These are phyloP conservation scores for Yponomeuta plumbellus DNA, from an alignment of 2,888 invertebrate species.

Conservation along the genomic window DNA sequence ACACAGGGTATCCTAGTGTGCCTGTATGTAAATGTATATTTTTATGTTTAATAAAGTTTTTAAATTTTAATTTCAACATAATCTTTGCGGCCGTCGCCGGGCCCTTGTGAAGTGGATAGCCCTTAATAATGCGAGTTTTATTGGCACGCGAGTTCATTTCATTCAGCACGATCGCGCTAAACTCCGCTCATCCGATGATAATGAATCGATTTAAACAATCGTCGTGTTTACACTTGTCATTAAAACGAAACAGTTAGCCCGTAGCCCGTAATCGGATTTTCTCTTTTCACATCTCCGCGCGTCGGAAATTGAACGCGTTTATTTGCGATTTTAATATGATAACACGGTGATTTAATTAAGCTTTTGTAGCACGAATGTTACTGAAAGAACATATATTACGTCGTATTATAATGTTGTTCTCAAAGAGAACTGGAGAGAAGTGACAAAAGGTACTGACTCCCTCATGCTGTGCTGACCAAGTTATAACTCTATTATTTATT, in stretches of 20 bases:
- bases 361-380: background rate
- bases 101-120: too few species aligned
- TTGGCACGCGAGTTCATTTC: background rate
- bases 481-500: too few species aligned
- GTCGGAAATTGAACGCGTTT: conserved; percentile 5
- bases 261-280: background rate
- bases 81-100: too few species aligned
- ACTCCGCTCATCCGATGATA: conserved; percentile 2
- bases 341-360: background rate
- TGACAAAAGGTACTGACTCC: too few species aligned
- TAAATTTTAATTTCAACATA: too few species aligned
- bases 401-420: too few species aligned
- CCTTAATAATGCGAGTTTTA: background rate
- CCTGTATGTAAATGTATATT: too few species aligned
- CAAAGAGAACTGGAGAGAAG: too few species aligned
- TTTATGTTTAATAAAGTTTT: too few species aligned
- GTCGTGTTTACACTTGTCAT: conserved; percentile 5
- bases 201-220: conserved; percentile 7
- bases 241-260: conserved; percentile 3
- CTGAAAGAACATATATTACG: too few species aligned
- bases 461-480: too few species aligned
- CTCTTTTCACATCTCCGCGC: background rate
- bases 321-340: conserved; percentile 3
- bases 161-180: background rate
- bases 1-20: too few species aligned